A percentile compares a stretch with the other conserved stretches of the same genome.
Conservation (phyloP, 2,888 invertebrate genomes). For the Chrysolina americana region DNA sequence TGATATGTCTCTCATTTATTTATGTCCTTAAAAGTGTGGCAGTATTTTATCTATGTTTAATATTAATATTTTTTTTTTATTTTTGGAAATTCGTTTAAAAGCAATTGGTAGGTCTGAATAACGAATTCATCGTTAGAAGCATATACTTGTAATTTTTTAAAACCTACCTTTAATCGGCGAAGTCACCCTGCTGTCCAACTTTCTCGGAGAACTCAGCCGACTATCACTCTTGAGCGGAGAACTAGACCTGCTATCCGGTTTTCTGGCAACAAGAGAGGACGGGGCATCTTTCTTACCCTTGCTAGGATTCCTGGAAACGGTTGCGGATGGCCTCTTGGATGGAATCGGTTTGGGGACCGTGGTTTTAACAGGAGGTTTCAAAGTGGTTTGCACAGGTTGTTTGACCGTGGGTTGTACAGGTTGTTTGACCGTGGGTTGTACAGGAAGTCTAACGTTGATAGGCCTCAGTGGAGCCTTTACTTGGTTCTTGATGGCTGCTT, state of each 20-base stretch:
- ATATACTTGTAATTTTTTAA: no score
- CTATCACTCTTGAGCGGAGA: slow-evolving; percentile 59
- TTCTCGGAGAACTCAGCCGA: slow-evolving; percentile 58
- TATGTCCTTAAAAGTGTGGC: no score
- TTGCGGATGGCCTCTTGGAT: slow-evolving; percentile 45
- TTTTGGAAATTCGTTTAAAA: no score
- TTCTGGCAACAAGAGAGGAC: slow-evolving; percentile 36
- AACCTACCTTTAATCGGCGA: slow-evolving; percentile 57
- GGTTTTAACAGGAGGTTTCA: slow-evolving; percentile 4
- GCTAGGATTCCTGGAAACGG: slow-evolving; percentile 54
- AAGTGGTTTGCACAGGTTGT: background rate
- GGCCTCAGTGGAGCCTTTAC: slow-evolving; percentile 31
- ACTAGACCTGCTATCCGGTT: slow-evolving; percentile 54
- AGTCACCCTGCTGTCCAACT: slow-evolving; percentile 58
- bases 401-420: background rate
- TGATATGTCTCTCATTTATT: no score
- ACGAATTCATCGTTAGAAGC: background rate
- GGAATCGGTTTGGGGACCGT: slow-evolving; percentile 28
- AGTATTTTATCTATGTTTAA: no score
- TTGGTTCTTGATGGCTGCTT: slow-evolving; percentile 47
- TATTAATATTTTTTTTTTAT: no score
- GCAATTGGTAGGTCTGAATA: no score
- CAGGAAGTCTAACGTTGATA: slow-evolving; percentile 22
- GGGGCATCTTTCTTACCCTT: slow-evolving; percentile 51
- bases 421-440: background rate